A percentile compares a stretch with the other conserved stretches of the same genome.
phyloP scores from a whole-genome alignment of 2,888 invertebrate genomes.

The Acronicta psi region DNA sequence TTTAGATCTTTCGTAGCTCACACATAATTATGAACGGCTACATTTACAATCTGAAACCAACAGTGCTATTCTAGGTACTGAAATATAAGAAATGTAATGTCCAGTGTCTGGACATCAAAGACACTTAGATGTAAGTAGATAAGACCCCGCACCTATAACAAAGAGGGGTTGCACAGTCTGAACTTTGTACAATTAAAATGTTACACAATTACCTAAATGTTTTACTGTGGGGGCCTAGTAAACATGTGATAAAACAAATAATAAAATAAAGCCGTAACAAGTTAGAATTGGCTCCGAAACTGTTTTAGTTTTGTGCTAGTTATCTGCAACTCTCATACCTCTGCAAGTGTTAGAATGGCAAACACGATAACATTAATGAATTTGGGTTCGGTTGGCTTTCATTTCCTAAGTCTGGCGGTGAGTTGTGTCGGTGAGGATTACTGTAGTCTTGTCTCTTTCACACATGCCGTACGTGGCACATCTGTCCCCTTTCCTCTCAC shows the following conservation, averaged over 20 bases:
- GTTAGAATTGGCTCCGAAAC: slow-evolving; percentile 41
- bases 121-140: neutral
- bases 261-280: slow-evolving; percentile 30
- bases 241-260: slow-evolving; percentile 25
- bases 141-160: slow-evolving; percentile 1
- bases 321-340: slow-evolving; percentile 65
- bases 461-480: slow-evolving; percentile 34
- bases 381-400: slow-evolving; percentile 78
- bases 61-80: neutral
- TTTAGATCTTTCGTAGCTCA: slow-evolving; percentile 25
- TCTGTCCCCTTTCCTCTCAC: slow-evolving; percentile 42
- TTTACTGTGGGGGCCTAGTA: neutral
- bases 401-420: slow-evolving; percentile 75
- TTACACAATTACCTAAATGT: slow-evolving; percentile 15
- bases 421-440: slow-evolving; percentile 71
- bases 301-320: slow-evolving; percentile 48
- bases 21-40: slow-evolving; percentile 25
- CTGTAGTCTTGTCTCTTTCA: slow-evolving; percentile 53
- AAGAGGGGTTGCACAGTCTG: neutral
- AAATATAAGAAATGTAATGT: slow-evolving; percentile 6
- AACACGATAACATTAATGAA: slow-evolving; percentile 80
- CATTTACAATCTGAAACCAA: slow-evolving; percentile 1
- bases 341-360: slow-evolving; percentile 69
- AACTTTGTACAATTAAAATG: slow-evolving; percentile 16
- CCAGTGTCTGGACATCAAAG: slow-evolving; percentile 3